These are phyloP conservation scores for Tribolium freemani DNA, from an alignment of 2,888 invertebrate genomes.

Conservation along the genomic window DNA sequence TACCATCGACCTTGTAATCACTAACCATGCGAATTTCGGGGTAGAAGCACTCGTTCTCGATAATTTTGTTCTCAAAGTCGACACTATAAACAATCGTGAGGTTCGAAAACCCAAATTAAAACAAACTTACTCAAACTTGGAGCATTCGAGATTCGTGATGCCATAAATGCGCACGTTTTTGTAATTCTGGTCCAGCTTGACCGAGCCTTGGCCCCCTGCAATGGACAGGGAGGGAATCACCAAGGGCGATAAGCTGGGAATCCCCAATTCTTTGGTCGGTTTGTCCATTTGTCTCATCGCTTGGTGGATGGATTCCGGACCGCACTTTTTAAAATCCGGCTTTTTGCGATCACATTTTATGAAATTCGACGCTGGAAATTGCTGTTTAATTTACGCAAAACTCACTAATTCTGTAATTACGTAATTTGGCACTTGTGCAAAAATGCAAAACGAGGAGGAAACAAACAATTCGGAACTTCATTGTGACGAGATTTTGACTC, in stretches of 20 bases:
- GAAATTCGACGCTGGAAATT: constrained; percentile 5
- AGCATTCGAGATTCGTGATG: constrained; percentile 56
- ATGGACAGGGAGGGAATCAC: constrained; percentile 71
- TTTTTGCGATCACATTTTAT: constrained; percentile 7
- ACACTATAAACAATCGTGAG: constrained; percentile 5
- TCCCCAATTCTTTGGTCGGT: constrained; percentile 56
- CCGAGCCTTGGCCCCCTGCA: constrained; percentile 70
- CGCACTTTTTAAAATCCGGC: constrained; percentile 7
- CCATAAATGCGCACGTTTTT: constrained; percentile 74
- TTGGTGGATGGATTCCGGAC: background rate
- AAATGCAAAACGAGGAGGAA: background rate
- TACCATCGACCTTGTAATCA: constrained; percentile 1
- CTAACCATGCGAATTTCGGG: background rate
- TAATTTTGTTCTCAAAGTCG: constrained; percentile 1
- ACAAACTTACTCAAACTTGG: constrained; percentile 1
- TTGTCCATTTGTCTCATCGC: background rate
- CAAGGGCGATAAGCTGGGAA: constrained; percentile 75
- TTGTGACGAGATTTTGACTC: background rate
- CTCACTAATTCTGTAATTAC: background rate
- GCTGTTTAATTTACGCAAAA: background rate
- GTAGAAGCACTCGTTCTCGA: background rate
- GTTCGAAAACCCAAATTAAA: too few species aligned
- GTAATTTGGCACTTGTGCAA: background rate
- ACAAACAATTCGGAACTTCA: background rate
- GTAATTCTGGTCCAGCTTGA: constrained; percentile 75